phyloP scores from a whole-genome alignment of 2,113 vertebrate genomes.

The Pelecanoides urinatrix region DNA sequence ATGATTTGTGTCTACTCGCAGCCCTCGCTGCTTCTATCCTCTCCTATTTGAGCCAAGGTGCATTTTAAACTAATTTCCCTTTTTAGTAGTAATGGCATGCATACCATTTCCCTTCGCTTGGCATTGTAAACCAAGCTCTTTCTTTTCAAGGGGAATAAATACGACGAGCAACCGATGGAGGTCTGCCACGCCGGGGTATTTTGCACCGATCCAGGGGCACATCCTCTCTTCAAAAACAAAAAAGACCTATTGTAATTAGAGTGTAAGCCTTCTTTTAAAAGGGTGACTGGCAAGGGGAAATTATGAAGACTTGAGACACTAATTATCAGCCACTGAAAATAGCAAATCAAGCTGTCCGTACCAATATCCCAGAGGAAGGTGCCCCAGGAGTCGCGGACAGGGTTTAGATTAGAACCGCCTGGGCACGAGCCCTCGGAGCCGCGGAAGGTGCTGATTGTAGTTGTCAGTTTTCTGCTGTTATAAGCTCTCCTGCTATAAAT shows the following conservation, averaged over 20 bases:
- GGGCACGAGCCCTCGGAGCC: slow-evolving; percentile 14
- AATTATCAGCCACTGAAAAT: not conserved
- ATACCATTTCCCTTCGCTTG: not conserved
- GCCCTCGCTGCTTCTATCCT: not conserved
- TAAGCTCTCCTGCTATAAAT: slow-evolving; percentile 39
- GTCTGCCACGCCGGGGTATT: not conserved
- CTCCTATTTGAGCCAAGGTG: not conserved
- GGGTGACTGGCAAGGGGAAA: not conserved
- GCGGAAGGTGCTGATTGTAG: slow-evolving; percentile 51
- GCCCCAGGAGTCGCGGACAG: not conserved
- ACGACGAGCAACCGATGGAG: fast-evolving
- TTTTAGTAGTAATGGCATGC: not conserved
- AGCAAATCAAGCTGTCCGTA: slow-evolving; percentile 13
- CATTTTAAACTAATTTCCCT: not conserved
- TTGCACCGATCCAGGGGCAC: not conserved
- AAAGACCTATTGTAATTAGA: not conserved
- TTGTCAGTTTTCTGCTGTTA: slow-evolving; percentile 42
- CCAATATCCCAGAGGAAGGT: not conserved
- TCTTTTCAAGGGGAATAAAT: not conserved
- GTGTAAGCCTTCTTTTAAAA: not conserved
- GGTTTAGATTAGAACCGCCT: not conserved
- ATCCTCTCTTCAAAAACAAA: not conserved
- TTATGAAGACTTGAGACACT: not conserved
- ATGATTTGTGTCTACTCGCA: not conserved
- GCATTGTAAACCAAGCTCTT: not conserved